These are phyloP conservation scores for Furcifer pardalis DNA, from an alignment of 2,797 vertebrate genomes.

Conservation along the genomic window DNA sequence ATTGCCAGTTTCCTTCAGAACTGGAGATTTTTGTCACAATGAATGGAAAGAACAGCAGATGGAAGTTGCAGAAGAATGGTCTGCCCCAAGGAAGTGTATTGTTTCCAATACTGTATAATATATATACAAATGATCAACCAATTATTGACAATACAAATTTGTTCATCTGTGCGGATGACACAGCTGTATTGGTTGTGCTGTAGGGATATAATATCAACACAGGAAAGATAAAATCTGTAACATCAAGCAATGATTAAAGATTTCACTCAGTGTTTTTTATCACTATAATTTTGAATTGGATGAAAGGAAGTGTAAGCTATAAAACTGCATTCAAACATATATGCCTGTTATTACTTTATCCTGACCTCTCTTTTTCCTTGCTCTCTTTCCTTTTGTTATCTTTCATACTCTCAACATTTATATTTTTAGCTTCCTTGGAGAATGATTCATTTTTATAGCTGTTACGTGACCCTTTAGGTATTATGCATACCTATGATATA, in stretches of 20 bases:
- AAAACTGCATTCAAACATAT: neutral
- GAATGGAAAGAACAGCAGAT: no score
- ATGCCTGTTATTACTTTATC: neutral
- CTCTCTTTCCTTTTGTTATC: neutral
- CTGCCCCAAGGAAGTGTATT: no score
- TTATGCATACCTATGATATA: neutral
- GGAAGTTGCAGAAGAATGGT: no score
- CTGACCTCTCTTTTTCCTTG: neutral
- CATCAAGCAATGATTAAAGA: slow-evolving; percentile 15
- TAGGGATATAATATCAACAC: neutral
- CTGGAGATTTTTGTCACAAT: no score
- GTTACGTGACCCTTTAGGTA: neutral
- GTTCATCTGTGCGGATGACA: no score
- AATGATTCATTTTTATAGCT: neutral
- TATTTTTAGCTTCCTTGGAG: neutral
- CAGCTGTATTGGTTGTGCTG: no score
- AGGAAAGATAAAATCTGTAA: neutral
- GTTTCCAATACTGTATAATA: no score
- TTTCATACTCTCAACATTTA: neutral
- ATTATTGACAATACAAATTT: no score
- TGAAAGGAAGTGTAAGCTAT: neutral
- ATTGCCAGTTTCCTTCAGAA: no score
- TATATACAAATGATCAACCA: no score
- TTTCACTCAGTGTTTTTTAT: neutral
- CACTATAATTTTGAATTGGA: neutral